These are phyloP conservation scores for Dioctria linearis DNA, from an alignment of 2,888 invertebrate genomes.

Conservation along the genomic window DNA sequence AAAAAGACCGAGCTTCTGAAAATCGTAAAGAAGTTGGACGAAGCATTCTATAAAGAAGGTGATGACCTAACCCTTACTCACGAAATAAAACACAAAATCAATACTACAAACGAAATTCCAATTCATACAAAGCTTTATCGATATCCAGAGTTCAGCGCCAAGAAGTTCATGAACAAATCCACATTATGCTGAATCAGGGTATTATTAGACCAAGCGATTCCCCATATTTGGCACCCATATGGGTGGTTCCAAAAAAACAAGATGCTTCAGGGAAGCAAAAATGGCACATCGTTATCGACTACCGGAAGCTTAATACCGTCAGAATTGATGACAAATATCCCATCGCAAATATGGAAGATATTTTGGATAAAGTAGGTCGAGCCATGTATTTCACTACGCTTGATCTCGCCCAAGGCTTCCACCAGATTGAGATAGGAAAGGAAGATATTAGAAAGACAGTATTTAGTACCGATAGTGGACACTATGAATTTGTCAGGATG, in stretches of 20 bases:
- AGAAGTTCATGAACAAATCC: neutral
- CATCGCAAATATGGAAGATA: slow-evolving; percentile 60
- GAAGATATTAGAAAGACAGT: slow-evolving; percentile 63
- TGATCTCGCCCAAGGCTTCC: too few relatives aligned
- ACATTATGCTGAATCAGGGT: neutral
- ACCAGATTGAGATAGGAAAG: slow-evolving; percentile 62
- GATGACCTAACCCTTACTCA: too few relatives aligned
- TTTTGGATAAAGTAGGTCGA: slow-evolving; percentile 61
- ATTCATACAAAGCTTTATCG: too few relatives aligned
- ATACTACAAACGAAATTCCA: neutral
- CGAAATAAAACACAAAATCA: slow-evolving; percentile 3
- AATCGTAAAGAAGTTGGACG: neutral
- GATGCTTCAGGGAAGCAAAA: slow-evolving; percentile 29
- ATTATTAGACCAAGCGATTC: neutral
- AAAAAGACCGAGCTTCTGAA: neutral
- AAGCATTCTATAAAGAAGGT: too few relatives aligned
- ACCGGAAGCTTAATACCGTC: slow-evolving; percentile 54
- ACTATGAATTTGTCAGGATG: too few relatives aligned
- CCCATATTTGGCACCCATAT: slow-evolving; percentile 17
- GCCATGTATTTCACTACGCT: slow-evolving; percentile 61
- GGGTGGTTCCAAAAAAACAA: neutral
- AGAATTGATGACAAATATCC: slow-evolving; percentile 61
- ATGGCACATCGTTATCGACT: slow-evolving; percentile 43
- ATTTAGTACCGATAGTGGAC: neutral
- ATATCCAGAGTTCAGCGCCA: too few relatives aligned